These are phyloP conservation scores for Sinocyclocheilus anshuiensis DNA, from an alignment of 2,113 vertebrate genomes.

Conservation along the genomic window DNA sequence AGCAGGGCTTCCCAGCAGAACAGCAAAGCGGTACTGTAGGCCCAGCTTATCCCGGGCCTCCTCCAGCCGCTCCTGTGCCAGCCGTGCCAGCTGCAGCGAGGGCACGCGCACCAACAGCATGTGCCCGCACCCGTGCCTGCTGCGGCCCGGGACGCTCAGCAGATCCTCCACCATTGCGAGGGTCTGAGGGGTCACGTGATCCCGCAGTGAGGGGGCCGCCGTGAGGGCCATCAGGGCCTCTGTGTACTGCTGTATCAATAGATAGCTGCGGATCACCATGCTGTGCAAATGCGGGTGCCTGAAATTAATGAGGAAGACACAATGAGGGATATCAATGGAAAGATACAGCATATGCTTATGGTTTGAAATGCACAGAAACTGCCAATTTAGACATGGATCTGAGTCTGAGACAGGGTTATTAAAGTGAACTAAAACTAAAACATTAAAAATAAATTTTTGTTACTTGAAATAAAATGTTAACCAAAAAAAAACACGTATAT, in stretches of 20 bases:
- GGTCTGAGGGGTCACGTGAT: conserved; percentile 94
- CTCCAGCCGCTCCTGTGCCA: conserved; percentile 92
- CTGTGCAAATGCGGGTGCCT: conserved; percentile 96
- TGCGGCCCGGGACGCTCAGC: conserved; percentile 82
- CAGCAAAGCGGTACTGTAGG: conserved; percentile 91
- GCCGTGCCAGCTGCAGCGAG: conserved; percentile 93
- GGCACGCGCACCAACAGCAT: conserved; percentile 96
- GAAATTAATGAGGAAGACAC: not conserved
- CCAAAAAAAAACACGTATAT: too few relatives aligned
- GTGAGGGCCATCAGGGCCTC: conserved; percentile 97
- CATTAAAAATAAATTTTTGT: too few relatives aligned
- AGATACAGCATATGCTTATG: not conserved
- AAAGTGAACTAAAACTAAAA: too few relatives aligned
- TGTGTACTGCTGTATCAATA: conserved; percentile 97
- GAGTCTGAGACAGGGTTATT: not conserved
- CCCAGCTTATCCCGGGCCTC: conserved; percentile 93
- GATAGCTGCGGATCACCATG: conserved; percentile 97
- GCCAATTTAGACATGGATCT: not conserved
- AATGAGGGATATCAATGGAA: not conserved
- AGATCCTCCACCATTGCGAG: conserved; percentile 95
- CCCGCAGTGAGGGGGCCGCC: conserved; percentile 85
- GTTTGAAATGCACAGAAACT: too few relatives aligned
- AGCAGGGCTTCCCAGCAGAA: conserved; percentile 89
- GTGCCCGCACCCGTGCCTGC: conserved; percentile 85
- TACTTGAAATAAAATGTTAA: too few relatives aligned